phyloP scores from a whole-genome alignment of 2,888 invertebrate species.

The Drosophila greeni region DNA sequence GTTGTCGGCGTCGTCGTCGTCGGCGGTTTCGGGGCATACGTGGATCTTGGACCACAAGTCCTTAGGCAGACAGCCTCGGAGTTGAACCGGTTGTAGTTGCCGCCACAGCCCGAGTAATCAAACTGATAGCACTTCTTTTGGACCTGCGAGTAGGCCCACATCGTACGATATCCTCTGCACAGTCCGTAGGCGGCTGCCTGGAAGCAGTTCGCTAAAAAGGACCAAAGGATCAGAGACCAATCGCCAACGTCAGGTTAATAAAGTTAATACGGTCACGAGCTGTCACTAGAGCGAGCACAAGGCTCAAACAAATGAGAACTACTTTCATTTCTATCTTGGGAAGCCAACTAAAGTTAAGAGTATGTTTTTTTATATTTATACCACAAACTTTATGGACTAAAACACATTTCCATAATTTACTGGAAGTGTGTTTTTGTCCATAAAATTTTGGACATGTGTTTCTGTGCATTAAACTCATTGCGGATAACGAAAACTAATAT shows the following conservation, averaged over 20 bases:
- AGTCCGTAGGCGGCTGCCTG: neutral
- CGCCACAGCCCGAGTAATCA: constrained; percentile 3
- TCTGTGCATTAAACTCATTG: too few relatives aligned
- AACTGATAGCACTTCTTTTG: neutral
- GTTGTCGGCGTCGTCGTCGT: too few relatives aligned
- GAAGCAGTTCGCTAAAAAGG: neutral
- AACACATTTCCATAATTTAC: too few relatives aligned
- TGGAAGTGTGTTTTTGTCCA: too few relatives aligned
- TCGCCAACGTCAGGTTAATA: neutral
- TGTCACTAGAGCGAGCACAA: neutral
- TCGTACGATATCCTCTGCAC: neutral
- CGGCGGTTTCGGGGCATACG: too few relatives aligned
- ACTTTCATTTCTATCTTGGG: neutral
- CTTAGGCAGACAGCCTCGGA: neutral
- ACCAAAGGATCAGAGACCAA: neutral
- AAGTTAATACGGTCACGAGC: neutral
- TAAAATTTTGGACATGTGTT: too few relatives aligned
- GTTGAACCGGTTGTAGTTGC: neutral
- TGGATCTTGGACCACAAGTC: too few relatives aligned
- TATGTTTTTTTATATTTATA: neutral
- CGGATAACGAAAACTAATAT: too few relatives aligned
- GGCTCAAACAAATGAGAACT: neutral
- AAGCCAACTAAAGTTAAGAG: neutral
- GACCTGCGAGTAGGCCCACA: neutral
- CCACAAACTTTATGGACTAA: too few relatives aligned